A percentile compares a stretch with the other conserved stretches of the same genome.
These are phyloP conservation scores for Neomorphus geoffroyi DNA, from an alignment of 2,797 vertebrate species.

Conservation along the genomic window DNA sequence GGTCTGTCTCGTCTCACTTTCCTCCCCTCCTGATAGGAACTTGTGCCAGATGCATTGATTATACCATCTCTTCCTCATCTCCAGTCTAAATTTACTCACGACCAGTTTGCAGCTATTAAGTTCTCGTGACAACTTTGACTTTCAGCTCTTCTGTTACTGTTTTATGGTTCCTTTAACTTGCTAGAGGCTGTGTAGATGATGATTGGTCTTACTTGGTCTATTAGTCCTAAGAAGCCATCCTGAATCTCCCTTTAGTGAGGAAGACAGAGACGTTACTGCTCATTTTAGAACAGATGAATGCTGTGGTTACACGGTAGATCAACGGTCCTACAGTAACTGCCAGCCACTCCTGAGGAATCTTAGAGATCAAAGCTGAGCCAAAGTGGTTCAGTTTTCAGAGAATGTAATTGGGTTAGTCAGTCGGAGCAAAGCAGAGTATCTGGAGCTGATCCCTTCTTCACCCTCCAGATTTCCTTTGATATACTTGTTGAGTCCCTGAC, in stretches of 20 bases:
- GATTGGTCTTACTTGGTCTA: rapidly evolving
- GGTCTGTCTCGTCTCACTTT: not conserved
- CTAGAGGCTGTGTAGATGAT: not conserved
- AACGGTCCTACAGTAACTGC: not conserved
- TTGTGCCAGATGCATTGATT: not conserved
- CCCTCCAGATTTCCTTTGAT: not conserved
- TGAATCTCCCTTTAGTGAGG: not conserved
- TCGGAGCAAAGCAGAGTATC: not conserved
- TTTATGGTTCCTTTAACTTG: not conserved
- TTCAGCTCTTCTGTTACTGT: not conserved
- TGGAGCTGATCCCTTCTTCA: not conserved
- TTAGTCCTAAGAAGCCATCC: not conserved
- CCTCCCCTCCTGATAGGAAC: rapidly evolving
- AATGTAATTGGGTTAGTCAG: no score
- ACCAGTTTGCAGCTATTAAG: not conserved
- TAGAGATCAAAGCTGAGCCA: not conserved
- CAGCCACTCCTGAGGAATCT: not conserved
- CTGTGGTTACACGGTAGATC: not conserved
- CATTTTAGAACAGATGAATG: not conserved
- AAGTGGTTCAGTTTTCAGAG: no score
- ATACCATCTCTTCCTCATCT: not conserved
- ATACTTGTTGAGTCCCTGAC: not conserved
- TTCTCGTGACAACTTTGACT: not conserved
- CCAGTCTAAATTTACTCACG: not conserved
- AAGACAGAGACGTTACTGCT: not conserved